Percentiles rank a stretch among this genome's conserved stretches.
Conservation (phyloP, 2,113 vertebrate genomes). For the Toxotes jaculatrix region DNA sequence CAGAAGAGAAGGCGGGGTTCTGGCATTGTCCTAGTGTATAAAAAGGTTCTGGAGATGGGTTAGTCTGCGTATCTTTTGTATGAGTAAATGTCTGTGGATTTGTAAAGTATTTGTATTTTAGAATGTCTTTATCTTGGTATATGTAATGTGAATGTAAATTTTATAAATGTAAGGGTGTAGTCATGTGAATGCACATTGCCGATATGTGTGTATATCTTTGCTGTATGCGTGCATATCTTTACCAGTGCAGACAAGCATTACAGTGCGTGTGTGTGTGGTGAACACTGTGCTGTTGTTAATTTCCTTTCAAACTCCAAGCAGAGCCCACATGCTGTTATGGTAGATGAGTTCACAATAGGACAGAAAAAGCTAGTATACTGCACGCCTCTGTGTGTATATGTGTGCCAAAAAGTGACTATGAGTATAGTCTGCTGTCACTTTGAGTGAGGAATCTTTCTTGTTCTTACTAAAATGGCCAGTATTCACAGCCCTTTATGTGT, state of each 20-base stretch:
- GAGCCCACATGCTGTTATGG: constrained; percentile 30
- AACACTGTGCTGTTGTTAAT: constrained; percentile 16
- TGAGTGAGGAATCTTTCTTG: not conserved
- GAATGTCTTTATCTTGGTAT: not conserved
- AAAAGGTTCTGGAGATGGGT: not conserved
- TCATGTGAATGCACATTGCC: not conserved
- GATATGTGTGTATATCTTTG: too few relatives aligned
- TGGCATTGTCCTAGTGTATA: constrained; percentile 17
- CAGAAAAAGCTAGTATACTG: constrained; percentile 2
- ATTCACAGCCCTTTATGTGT: not conserved
- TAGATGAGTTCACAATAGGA: constrained; percentile 23
- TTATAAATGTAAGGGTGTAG: not conserved
- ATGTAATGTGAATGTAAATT: not conserved
- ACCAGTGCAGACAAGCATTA: not conserved
- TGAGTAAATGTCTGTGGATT: not conserved
- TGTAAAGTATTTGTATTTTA: not conserved
- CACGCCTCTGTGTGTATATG: not conserved
- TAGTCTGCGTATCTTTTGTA: not conserved
- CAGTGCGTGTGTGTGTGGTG: constrained; percentile 11
- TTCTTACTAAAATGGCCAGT: not conserved
- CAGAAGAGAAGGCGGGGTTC: constrained; percentile 22
- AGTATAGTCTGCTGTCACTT: not conserved
- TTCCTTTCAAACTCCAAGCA: constrained; percentile 24
- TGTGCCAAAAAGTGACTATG: not conserved
- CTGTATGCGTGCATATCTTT: not conserved